Evolutionary conservation across 2,888 invertebrate genomes (phyloP).

Genomic region (Brenthis daphne): DNA sequence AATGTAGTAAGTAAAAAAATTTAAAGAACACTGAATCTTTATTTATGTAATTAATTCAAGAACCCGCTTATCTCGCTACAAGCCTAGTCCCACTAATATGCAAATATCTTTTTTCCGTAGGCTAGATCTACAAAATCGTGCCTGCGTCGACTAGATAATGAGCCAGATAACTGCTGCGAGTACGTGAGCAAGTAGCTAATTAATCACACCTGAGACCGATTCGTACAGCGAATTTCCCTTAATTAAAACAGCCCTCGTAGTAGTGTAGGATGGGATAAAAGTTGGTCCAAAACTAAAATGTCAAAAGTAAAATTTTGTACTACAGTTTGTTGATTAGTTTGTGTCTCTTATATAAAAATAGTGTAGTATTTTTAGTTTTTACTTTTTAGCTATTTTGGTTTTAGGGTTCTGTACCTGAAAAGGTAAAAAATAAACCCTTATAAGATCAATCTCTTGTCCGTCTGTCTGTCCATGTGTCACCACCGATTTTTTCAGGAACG

Average conservation of each 20-base stretch:
- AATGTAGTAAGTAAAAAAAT: neutral
- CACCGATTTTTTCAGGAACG: no score
- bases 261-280: constrained; percentile 11
- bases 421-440: no score
- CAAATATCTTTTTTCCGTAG: constrained; percentile 53
- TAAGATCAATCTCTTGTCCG: no score
- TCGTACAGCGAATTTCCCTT: constrained; percentile 55
- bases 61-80: constrained; percentile 36
- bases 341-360: no score
- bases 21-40: constrained; percentile 8
- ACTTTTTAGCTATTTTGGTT: no score
- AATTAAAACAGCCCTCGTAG: constrained; percentile 63
- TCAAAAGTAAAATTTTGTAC: no score
- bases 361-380: no score
- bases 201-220: constrained; percentile 60
- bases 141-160: constrained; percentile 67
- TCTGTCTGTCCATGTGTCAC: no score
- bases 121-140: constrained; percentile 68
- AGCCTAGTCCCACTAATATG: constrained; percentile 49
- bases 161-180: constrained; percentile 62
- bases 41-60: constrained; percentile 30
- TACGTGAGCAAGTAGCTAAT: constrained; percentile 64
- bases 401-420: no score
- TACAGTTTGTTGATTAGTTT: no score
- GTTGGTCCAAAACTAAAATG: neutral